Evolutionary conservation across 2,113 vertebrate species (phyloP).

Genomic region (Bungarus multicinctus): DNA sequence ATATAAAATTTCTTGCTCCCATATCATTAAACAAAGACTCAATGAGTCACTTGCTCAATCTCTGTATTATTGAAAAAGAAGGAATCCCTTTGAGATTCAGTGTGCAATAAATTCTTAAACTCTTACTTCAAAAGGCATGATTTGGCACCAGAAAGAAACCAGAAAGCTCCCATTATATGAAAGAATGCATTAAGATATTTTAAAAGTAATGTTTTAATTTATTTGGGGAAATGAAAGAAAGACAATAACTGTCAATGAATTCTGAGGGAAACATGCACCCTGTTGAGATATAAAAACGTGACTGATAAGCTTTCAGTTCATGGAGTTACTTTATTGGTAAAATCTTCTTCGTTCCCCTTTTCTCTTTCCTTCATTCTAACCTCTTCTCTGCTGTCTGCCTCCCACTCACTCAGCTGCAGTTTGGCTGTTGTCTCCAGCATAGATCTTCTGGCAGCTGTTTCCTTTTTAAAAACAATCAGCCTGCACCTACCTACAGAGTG

Average conservation of each 20-base stretch:
- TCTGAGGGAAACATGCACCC: background rate
- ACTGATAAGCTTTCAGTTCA: background rate
- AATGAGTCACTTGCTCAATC: background rate
- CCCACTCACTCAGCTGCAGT: constrained; percentile 2
- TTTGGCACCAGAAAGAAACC: background rate
- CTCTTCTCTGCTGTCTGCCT: background rate
- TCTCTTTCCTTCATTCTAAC: background rate
- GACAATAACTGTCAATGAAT: background rate
- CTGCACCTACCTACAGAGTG: background rate
- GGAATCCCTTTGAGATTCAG: background rate
- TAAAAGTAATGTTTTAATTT: background rate
- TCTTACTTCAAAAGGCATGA: background rate
- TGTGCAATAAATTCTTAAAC: background rate
- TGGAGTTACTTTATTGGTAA: background rate
- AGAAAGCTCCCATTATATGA: background rate
- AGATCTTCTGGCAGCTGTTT: constrained; percentile 25
- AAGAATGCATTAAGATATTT: background rate
- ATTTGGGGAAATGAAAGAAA: constrained; percentile 5
- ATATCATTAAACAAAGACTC: background rate
- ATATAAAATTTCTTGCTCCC: background rate
- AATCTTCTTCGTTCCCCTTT: background rate
- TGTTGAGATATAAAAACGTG: background rate
- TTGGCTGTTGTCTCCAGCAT: constrained; percentile 13
- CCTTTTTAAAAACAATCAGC: background rate
- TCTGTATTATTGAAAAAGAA: background rate